Evolutionary conservation across 2,888 invertebrate genomes (phyloP).

Genomic region (Cephus pygmeus): DNA sequence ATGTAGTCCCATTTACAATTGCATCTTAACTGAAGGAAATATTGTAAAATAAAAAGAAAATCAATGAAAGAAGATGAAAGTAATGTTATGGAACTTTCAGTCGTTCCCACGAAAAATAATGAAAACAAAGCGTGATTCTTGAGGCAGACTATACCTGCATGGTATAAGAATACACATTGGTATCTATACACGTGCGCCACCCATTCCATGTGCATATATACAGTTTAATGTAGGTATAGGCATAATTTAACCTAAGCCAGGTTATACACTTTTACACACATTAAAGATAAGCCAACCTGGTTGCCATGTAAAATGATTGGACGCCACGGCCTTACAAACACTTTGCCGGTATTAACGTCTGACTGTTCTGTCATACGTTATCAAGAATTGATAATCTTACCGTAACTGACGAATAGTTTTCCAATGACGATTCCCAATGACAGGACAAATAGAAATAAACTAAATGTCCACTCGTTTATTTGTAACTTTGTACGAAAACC

Average conservation of each 20-base stretch:
- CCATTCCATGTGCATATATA: not conserved
- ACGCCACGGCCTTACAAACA: not conserved
- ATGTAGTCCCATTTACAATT: not conserved
- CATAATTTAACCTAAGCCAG: not conserved
- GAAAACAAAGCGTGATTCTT: not conserved
- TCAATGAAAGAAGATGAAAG: not conserved
- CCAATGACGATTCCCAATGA: conserved; percentile 45
- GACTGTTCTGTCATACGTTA: not conserved
- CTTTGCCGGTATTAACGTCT: not conserved
- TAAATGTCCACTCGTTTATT: conserved; percentile 51
- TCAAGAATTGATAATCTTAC: conserved; percentile 33
- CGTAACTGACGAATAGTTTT: conserved; percentile 49
- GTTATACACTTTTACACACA: not conserved
- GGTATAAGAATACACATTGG: not conserved
- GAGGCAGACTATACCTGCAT: not conserved
- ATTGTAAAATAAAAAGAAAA: not conserved
- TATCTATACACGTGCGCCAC: not conserved
- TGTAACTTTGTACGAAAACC: conserved; percentile 33
- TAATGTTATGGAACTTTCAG: not conserved
- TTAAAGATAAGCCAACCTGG: not conserved
- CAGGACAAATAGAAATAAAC: conserved; percentile 40
- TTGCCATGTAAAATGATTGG: not conserved
- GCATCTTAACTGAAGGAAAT: not conserved
- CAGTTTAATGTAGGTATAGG: not conserved
- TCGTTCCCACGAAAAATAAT: not conserved